These are phyloP conservation scores for Creontiades dilutus DNA, from an alignment of 2,888 invertebrate genomes.

Conservation along the genomic window DNA sequence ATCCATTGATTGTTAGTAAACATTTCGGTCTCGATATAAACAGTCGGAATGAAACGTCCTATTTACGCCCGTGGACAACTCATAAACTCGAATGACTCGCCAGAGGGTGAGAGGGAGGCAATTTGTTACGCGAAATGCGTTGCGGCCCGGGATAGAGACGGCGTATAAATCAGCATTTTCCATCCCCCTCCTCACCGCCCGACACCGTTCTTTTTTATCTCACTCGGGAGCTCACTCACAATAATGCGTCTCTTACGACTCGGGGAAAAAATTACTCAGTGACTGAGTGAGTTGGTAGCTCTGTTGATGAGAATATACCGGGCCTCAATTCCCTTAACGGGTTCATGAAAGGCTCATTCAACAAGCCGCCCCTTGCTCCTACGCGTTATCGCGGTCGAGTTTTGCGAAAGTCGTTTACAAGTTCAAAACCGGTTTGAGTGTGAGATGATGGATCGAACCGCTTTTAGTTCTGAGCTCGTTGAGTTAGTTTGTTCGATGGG, in stretches of 20 bases:
- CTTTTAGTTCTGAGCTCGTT: no score
- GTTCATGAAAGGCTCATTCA: slow-evolving; percentile 12
- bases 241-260: slow-evolving; percentile 6
- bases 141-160: not conserved
- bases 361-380: not conserved
- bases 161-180: slow-evolving; percentile 22
- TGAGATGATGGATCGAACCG: not conserved
- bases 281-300: slow-evolving; percentile 3
- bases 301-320: not conserved
- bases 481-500: no score
- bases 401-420: not conserved
- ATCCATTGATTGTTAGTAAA: no score
- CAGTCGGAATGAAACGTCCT: no score
- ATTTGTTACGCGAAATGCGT: slow-evolving; percentile 1
- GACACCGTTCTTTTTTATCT: not conserved
- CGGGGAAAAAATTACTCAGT: not conserved
- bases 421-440: not conserved
- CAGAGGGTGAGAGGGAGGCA: not conserved
- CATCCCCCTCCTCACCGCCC: not conserved
- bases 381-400: not conserved
- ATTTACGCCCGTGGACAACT: no score
- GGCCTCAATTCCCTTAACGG: not conserved
- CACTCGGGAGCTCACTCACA: not conserved
- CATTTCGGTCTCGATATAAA: no score
- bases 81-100: no score